Conservation (phyloP, 92 coral and sea anemone species). For the Phenganax subtilis region DNA sequence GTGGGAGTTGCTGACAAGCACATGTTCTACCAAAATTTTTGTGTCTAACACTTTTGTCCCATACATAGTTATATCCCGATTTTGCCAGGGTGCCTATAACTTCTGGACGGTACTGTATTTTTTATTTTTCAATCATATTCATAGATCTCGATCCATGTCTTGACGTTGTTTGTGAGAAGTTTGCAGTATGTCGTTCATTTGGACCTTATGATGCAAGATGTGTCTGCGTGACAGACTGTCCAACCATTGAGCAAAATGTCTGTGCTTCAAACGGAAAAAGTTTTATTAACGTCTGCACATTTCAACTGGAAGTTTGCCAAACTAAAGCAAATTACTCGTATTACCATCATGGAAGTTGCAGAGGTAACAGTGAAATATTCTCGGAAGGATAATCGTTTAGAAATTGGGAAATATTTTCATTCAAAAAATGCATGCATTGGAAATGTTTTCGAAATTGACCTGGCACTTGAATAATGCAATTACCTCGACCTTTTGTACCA, state of each 20-base stretch:
- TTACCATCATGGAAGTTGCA: constrained; percentile 63
- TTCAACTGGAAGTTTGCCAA: constrained; percentile 45
- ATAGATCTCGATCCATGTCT: constrained; percentile 55
- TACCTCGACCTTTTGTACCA: too few relatives aligned
- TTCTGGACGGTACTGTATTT: too few relatives aligned
- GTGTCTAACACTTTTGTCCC: too few relatives aligned
- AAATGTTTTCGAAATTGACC: too few relatives aligned
- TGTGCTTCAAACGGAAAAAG: constrained; percentile 59
- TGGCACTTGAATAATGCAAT: too few relatives aligned
- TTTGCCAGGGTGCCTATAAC: too few relatives aligned
- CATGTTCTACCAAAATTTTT: too few relatives aligned
- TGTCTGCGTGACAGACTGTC: constrained; percentile 46
- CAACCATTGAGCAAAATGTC: constrained; percentile 53
- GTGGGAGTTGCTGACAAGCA: too few relatives aligned
- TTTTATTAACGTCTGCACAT: constrained; percentile 50
- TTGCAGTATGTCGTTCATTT: constrained; percentile 51
- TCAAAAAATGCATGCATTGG: too few relatives aligned
- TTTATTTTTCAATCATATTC: neutral
- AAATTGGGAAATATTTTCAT: too few relatives aligned
- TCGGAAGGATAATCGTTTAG: too few relatives aligned
- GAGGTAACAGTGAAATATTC: constrained; percentile 31
- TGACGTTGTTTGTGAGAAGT: constrained; percentile 41
- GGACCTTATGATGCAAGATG: constrained; percentile 53
- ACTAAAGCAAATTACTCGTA: constrained; percentile 36
- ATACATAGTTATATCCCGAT: too few relatives aligned